Base-by-base conservation (phyloP, 2,113 vertebrate species). In the Probosciger aterrimus region DNA sequence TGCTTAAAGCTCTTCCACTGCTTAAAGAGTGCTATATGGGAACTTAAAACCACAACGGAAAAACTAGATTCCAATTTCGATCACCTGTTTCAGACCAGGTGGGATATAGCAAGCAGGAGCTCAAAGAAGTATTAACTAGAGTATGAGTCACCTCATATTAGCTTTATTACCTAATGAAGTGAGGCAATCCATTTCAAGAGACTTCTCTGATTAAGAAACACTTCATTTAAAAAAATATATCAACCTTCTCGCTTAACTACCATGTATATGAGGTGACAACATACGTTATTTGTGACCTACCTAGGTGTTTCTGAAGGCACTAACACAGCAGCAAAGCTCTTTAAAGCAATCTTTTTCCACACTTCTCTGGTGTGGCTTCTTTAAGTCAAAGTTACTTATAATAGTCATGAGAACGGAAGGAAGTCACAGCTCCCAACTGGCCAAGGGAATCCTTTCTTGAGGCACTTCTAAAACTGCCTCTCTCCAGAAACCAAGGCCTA, bases 111-210 rank as follows among this genome's bases (percentile, higher is more conserved):
- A 74, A 80, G 76, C 59, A 91, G 41, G 67, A 76, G 82, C 73
- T 88, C 76, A 92, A 52, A 91, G 14, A 20, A 31, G 12, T 19
- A 69, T 53, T 69, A 86, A 24, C 30, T 31, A 35, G 25, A 43
- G 3, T 11, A 33, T 87, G 91, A 96, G 69, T 89, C 95, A 96
- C 35, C 62, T 79, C 28, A 5, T 13, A 64, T 65, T 76, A 83
- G 74, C 73, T 84, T 91, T 76, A 84, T 95, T 93, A 92, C 89
- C 83, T 82, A 78, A 93, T 52, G 19, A 93, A 89, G 57, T 93
- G 89, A 95, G 37, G 96, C 86, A 96, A 97, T 41, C 33, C 60
- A 76, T 73, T 73, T 92, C 41, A 94, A 81, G 74, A 92, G 77
- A 75, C 50, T 82, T 81, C 43, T 91, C 64, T 1, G 44, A 82